Base-by-base conservation (phyloP, 1,140 invertebrate species). In the Drosophila kanapiae region DNA sequence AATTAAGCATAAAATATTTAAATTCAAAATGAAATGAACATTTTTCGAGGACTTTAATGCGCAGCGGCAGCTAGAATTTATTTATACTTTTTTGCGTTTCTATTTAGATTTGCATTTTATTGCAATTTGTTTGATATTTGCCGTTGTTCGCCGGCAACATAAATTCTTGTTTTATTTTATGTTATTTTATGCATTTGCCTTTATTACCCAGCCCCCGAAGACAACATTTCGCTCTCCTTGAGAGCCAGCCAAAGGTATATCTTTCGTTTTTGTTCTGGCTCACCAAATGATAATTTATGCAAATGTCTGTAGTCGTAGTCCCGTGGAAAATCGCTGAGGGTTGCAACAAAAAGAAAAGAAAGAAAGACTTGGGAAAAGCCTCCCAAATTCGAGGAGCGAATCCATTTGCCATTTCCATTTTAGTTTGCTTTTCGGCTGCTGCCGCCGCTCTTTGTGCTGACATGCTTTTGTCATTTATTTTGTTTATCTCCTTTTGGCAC, bases 281-380 rank as follows among this genome's bases (percentile, higher is more conserved):
- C 79, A 88, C 77, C 84, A 90, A 88, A 88, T 88, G 80, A 88
- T 90, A 88, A 90, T 88, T 88, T 90, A 88, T 88, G 84, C 84
- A 88, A 88, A 88, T 88, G 84, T 81, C 84, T 88, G 84, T 88
- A 84, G 77, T 83, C 79, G 80, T 88, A 80, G 77, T 83, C 79
- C 38, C 23, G 45, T 57, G 51, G 16, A 78, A 80, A 78, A 72
- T 59, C 78, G 77, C 80, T 88, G 84, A 88, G 84, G 85, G 84
- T 84, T 88, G 85, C 85, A 84, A 53, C 64, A 71, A 51, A 23
- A 13, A 37, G 13, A 18, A 1, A 54, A 37, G 14, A 23, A 45
- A 23, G 3, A 37, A 8, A 23, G 31, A 14, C 11, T 23, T 14
- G 6, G 7, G 1, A 72, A 72, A 72, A 72, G 69, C 53, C 54